phyloP scores from a whole-genome alignment of 2,113 vertebrate species.

The Eidolon helvum region DNA sequence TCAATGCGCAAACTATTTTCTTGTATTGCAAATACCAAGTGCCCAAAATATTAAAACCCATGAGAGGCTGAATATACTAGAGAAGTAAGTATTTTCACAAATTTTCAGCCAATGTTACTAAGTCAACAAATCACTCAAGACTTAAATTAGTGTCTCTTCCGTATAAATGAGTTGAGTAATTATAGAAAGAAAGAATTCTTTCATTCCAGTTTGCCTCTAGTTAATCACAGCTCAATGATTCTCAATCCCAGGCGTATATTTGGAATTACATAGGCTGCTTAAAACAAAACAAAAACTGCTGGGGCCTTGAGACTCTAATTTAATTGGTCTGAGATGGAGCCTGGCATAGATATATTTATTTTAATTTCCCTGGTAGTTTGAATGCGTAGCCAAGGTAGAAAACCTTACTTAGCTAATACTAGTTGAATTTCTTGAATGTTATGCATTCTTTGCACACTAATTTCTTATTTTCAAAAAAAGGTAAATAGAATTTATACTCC shows the following conservation, averaged over 20 bases:
- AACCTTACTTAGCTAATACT: background rate
- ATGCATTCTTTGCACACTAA: background rate
- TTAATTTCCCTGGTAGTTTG: constrained; percentile 12
- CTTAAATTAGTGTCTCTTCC: background rate
- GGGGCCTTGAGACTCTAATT: background rate
- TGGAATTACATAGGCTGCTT: background rate
- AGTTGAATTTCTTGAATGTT: background rate
- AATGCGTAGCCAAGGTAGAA: background rate
- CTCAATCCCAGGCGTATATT: background rate
- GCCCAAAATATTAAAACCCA: background rate
- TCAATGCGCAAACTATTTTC: background rate
- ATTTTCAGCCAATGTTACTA: background rate
- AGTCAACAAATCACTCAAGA: constrained; percentile 11
- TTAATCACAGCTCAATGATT: background rate
- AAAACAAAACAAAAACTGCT: background rate
- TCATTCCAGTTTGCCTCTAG: background rate
- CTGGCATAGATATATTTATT: background rate
- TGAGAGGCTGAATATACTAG: background rate
- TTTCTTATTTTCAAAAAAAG: background rate
- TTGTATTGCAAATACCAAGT: background rate
- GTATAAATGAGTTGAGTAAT: background rate
- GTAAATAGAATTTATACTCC: background rate
- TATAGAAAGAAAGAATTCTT: background rate
- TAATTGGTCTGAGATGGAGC: background rate
- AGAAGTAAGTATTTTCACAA: background rate